Evolutionary conservation across 2,888 invertebrate genomes (phyloP).

Genomic region (Polyommatus iphigenia): DNA sequence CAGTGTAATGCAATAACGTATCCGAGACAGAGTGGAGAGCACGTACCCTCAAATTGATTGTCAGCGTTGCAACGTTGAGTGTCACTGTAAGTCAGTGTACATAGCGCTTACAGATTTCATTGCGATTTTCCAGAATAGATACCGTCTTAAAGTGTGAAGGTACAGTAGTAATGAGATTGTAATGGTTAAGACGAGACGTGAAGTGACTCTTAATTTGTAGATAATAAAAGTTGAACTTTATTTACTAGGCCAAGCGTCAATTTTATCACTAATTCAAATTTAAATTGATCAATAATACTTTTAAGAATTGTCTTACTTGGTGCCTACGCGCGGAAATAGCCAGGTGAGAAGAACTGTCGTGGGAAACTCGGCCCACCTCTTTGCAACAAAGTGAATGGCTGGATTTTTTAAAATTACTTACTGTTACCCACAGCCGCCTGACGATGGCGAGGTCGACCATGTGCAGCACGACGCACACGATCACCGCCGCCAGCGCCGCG

Average conservation of each 20-base stretch:
- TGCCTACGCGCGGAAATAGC: no score
- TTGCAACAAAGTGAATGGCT: no score
- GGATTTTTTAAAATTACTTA: slow-evolving; percentile 54
- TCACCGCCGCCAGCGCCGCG: slow-evolving; percentile 85
- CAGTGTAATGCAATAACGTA: background rate
- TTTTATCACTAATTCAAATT: no score
- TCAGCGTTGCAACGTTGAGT: slow-evolving; percentile 6
- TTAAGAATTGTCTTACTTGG: no score
- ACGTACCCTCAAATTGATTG: slow-evolving; percentile 12
- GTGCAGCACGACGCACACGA: slow-evolving; percentile 87
- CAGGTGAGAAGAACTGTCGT: no score
- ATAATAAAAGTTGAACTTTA: no score
- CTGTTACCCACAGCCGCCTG: slow-evolving; percentile 83
- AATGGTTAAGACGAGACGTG: background rate
- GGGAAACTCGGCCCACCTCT: no score
- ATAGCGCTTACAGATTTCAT: slow-evolving; percentile 8
- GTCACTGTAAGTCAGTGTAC: slow-evolving; percentile 1
- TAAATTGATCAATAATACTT: no score
- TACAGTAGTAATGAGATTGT: background rate
- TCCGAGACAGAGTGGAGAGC: background rate
- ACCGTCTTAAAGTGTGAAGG: background rate
- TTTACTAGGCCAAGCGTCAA: no score
- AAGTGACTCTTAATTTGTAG: no score
- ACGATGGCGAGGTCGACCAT: slow-evolving; percentile 85
- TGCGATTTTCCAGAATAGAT: background rate